Evolutionary conservation across 2,888 invertebrate genomes (phyloP).

Genomic region (Orchesella flavescens): DNA sequence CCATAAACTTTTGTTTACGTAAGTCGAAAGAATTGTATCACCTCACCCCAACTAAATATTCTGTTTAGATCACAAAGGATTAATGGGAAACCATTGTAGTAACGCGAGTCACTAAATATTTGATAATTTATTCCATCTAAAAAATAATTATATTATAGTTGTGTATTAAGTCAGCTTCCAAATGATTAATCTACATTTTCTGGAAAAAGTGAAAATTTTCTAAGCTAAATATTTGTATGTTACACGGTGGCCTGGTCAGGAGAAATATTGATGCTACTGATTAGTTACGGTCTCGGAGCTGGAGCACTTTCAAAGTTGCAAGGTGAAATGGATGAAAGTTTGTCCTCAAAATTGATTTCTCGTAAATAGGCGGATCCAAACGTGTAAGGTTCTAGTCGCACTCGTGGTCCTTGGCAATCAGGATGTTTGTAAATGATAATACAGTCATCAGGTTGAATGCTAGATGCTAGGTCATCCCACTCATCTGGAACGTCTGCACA

Average conservation of each 20-base stretch:
- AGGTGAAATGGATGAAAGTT: conserved; percentile 63
- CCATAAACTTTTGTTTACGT: too few species aligned
- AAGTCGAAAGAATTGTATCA: too few species aligned
- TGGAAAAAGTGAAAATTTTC: conserved; percentile 7
- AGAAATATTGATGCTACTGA: background rate
- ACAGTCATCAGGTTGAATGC: conserved; percentile 52
- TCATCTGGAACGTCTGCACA: conserved; percentile 61
- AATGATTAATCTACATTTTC: background rate
- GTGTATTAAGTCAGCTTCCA: background rate
- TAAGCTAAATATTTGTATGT: too few species aligned
- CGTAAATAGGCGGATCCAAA: conserved; percentile 61
- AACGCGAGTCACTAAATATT: background rate
- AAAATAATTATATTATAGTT: background rate
- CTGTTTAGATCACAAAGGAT: background rate
- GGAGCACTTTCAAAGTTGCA: conserved; percentile 43
- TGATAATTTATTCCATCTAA: background rate
- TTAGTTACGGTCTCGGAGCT: background rate
- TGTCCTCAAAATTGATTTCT: conserved; percentile 67
- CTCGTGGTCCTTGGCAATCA: conserved; percentile 62
- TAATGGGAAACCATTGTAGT: background rate
- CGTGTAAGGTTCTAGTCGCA: conserved; percentile 61
- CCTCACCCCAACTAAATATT: background rate
- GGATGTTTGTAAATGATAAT: conserved; percentile 65
- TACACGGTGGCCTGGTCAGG: background rate
- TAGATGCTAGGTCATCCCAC: conserved; percentile 59